phyloP scores from a whole-genome alignment of 92 coral and sea anemone species.

The Paragorgia papillata region DNA sequence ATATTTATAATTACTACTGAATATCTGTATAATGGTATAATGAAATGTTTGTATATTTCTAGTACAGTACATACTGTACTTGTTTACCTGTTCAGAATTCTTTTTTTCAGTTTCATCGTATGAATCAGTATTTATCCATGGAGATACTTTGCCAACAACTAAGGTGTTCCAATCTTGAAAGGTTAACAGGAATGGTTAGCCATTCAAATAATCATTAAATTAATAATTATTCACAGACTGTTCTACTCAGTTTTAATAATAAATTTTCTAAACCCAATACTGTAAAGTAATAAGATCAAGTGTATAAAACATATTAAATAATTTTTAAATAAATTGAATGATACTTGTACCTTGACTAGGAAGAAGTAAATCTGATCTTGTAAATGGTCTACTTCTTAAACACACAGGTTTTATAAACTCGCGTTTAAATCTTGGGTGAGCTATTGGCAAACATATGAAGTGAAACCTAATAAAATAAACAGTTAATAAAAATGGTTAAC shows the following conservation, averaged over 20 bases:
- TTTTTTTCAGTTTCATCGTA: constrained; percentile 73
- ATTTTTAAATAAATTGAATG: background rate
- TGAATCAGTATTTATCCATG: constrained; percentile 95
- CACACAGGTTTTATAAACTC: constrained; percentile 89
- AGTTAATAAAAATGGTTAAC: background rate
- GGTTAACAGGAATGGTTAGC: too few relatives aligned
- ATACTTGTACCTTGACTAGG: constrained; percentile 77
- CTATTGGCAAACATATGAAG: constrained; percentile 94
- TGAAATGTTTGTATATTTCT: too few relatives aligned
- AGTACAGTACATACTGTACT: too few relatives aligned
- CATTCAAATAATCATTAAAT: too few relatives aligned
- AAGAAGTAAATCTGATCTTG: constrained; percentile 90
- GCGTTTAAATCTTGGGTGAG: constrained; percentile 92
- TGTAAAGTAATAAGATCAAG: background rate
- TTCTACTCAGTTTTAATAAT: too few relatives aligned
- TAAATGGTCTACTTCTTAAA: constrained; percentile 79
- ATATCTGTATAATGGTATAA: too few relatives aligned
- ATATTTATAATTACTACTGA: too few relatives aligned
- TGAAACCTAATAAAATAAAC: constrained; percentile 70
- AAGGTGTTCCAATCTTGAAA: constrained; percentile 87
- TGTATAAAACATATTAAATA: too few relatives aligned
- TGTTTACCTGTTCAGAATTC: constrained; percentile 83
- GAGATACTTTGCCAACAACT: constrained; percentile 96
- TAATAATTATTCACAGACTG: too few relatives aligned
- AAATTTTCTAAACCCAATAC: too few relatives aligned